Conservation (phyloP, 2,797 vertebrate species). For the Brachyrhaphis roseni region DNA sequence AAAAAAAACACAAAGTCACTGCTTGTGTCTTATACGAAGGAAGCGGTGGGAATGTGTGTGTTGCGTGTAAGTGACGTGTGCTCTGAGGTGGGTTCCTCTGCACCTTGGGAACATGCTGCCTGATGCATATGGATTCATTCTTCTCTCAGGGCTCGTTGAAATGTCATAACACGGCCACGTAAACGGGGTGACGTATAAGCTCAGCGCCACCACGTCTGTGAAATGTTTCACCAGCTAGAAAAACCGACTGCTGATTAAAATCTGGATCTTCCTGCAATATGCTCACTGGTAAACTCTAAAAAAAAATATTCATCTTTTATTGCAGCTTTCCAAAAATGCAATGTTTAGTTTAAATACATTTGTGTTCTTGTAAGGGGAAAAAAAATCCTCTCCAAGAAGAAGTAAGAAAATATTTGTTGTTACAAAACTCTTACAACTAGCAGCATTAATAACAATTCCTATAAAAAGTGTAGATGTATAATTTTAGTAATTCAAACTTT, state of each 20-base stretch:
- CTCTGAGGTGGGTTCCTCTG: slow-evolving; percentile 4
- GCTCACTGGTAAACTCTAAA: neutral
- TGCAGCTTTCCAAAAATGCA: neutral
- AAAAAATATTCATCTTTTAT: neutral
- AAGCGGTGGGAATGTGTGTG: slow-evolving; percentile 3
- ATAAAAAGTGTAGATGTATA: neutral
- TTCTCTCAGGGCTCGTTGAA: slow-evolving; percentile 48
- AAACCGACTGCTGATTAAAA: slow-evolving; percentile 11
- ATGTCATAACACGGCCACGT: slow-evolving; percentile 55
- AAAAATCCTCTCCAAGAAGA: neutral
- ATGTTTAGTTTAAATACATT: neutral
- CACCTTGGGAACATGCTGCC: slow-evolving; percentile 17
- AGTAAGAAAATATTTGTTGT: neutral
- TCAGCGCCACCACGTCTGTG: slow-evolving; percentile 6
- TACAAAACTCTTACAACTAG: neutral
- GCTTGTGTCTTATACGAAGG: slow-evolving; percentile 36
- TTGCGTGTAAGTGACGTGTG: neutral
- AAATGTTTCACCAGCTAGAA: slow-evolving; percentile 9
- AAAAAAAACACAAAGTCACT: slow-evolving; percentile 44
- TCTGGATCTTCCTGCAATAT: slow-evolving; percentile 17
- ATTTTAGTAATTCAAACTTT: neutral
- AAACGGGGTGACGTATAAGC: slow-evolving; percentile 2
- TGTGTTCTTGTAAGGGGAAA: neutral
- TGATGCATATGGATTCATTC: slow-evolving; percentile 24
- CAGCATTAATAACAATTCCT: neutral